Evolutionary conservation across 1,140 invertebrate species (phyloP).

Genomic region (Eurosta solidaginis): DNA sequence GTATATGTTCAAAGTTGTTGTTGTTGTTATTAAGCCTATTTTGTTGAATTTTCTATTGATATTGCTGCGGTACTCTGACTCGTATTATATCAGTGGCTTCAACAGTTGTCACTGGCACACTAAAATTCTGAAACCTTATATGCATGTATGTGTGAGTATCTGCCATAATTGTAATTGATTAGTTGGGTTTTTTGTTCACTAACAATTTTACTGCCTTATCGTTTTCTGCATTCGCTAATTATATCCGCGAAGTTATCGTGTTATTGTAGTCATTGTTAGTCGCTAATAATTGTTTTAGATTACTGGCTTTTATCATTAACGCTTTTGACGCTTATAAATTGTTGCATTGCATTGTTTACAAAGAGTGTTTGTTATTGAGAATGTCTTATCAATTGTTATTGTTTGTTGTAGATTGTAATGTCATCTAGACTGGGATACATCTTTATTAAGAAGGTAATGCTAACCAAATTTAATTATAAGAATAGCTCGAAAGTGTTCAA

Average conservation of each 20-base stretch:
- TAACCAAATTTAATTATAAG: too few relatives aligned
- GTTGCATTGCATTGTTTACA: background rate
- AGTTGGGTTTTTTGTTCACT: background rate
- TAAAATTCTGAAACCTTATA: too few relatives aligned
- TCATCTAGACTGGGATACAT: too few relatives aligned
- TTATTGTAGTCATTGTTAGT: background rate
- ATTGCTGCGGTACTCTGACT: too few relatives aligned
- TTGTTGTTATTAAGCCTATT: background rate
- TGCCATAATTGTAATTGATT: conserved; percentile 9
- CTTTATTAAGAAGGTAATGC: too few relatives aligned
- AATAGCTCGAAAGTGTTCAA: too few relatives aligned
- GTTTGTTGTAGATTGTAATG: background rate
- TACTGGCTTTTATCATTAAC: background rate
- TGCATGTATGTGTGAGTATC: background rate
- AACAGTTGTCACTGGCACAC: too few relatives aligned
- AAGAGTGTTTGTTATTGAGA: background rate
- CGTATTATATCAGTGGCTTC: too few relatives aligned
- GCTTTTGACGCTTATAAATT: background rate
- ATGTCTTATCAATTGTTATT: background rate
- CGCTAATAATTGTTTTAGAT: conserved; percentile 9
- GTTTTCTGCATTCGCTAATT: background rate
- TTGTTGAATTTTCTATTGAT: background rate
- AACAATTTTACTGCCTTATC: background rate
- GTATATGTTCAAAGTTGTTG: background rate
- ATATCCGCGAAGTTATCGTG: background rate